These are phyloP conservation scores for Pseudeuparius sepicola DNA, from an alignment of 2,888 invertebrate species.

Conservation along the genomic window DNA sequence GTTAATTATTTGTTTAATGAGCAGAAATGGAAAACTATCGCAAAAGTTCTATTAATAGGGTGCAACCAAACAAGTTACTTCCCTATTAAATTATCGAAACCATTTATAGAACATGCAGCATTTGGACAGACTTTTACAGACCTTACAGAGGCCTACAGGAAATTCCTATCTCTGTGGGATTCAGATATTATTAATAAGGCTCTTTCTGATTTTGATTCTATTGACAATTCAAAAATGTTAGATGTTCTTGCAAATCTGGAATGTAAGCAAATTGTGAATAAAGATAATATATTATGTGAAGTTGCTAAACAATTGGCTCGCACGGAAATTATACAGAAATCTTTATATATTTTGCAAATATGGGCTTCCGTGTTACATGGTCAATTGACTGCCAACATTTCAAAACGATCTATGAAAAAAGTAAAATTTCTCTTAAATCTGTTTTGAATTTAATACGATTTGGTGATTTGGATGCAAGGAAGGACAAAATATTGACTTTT, in stretches of 20 bases:
- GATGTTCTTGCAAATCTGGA: conserved; percentile 7
- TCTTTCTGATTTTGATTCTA: conserved; percentile 3
- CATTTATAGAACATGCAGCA: conserved; percentile 8
- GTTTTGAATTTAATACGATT: too few species aligned
- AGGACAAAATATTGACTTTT: conserved; percentile 6
- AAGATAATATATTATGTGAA: conserved; percentile 7
- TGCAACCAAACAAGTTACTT: conserved; percentile 16
- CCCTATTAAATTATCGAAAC: conserved; percentile 10
- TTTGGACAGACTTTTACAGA: conserved; percentile 2
- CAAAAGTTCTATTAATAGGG: conserved; percentile 15
- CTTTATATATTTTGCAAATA: conserved; percentile 12
- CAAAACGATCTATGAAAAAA: too few species aligned
- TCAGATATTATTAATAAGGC: conserved; percentile 8
- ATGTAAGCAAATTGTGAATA: conserved; percentile 6
- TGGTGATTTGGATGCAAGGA: conserved; percentile 3
- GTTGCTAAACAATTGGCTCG: conserved; percentile 14
- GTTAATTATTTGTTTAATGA: conserved; percentile 13
- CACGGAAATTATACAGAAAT: conserved; percentile 16
- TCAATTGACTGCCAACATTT: too few species aligned
- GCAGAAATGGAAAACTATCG: conserved; percentile 15
- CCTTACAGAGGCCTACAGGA: conserved; percentile 8
- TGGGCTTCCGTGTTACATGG: conserved; percentile 10
- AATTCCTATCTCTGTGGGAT: conserved; percentile 1
- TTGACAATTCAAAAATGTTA: not conserved
- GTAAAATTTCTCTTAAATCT: too few species aligned